Evolutionary conservation across 2,888 invertebrate species (phyloP), one percentile per base, ranked within the genome.

Genomic region (Colletes collaris): DNA sequence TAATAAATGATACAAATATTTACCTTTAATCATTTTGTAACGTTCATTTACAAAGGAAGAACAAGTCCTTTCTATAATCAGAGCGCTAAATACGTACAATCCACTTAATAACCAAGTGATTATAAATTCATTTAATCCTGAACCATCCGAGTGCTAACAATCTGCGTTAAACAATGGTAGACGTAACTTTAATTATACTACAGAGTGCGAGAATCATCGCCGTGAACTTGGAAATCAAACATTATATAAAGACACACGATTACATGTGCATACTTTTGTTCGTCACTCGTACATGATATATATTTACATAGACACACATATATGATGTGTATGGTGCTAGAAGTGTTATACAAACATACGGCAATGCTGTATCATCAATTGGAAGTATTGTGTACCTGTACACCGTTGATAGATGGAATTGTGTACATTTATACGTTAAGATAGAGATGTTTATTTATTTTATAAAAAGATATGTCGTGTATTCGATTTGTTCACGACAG

Each of bases 321-420:
- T 71, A 52, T 40, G 55, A 13, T 16, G 50, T 50, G 62, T 77
- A 76, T 78, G 86, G 86, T 85, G 84, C 84, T 85, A 70, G 73
- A 79, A 60, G 62, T 40, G 59, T 64, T 71, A 60, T 11, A 27
- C 59, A 68, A 70, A 64, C 35, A 58, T 46, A 40, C 68, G 68
- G 64, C 72, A 68, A 67, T 71, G 73, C 73, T 86, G 62, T 65
- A 73, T 77, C 50, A 50, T 60, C 68, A 68, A 83, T 65, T 77
- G 76, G 74, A 85, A 85, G 87, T 87, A 86, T 86, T 86, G 67
- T 62, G 58, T 87, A 84, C 76, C 73, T 83, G 74, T 76, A 74
- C 76, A 76, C 75, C 40, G 69, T 71, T 64, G 27, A 27, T 52
- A 65, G 40, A 68, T 46, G 52, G n/a, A 58, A 53, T 37, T 53